Evolutionary conservation across 2,797 vertebrate genomes (phyloP).

Genomic region (Pseudomugil tenellus): DNA sequence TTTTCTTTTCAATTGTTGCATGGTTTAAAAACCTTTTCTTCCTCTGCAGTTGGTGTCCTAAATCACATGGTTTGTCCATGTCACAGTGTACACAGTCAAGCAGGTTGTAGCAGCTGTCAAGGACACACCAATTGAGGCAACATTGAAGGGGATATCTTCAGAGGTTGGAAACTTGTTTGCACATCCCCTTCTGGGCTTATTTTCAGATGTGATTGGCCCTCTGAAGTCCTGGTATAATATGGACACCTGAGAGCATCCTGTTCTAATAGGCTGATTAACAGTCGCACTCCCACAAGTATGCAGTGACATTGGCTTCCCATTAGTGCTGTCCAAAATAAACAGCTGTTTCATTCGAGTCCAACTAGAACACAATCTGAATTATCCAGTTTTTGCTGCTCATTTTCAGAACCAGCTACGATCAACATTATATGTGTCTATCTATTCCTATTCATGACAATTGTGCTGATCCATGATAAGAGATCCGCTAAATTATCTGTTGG

Average conservation of each 20-base stretch:
- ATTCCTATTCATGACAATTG: constrained; percentile 52
- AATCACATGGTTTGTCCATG: constrained; percentile 18
- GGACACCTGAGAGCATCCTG: constrained; percentile 56
- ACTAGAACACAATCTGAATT: constrained; percentile 39
- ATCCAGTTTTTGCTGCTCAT: constrained; percentile 23
- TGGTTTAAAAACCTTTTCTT: constrained; percentile 6
- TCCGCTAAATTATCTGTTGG: constrained; percentile 57
- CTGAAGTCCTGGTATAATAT: constrained; percentile 36
- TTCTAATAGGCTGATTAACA: constrained; percentile 49
- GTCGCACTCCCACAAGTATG: constrained; percentile 17
- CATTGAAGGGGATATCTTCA: constrained; percentile 22
- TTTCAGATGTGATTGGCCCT: constrained; percentile 38
- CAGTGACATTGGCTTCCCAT: constrained; percentile 46
- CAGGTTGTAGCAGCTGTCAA: constrained; percentile 69
- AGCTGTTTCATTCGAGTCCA: constrained; percentile 25
- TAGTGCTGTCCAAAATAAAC: constrained; percentile 45
- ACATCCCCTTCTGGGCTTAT: constrained; percentile 36
- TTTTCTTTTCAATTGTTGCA: background rate
- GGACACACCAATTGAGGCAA: constrained; percentile 53
- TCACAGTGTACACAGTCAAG: constrained; percentile 19
- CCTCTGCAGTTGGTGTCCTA: background rate
- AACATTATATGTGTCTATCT: constrained; percentile 42
- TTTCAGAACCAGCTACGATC: constrained; percentile 31
- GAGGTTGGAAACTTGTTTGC: constrained; percentile 37
- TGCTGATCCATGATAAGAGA: constrained; percentile 46